Evolutionary conservation across 1,140 invertebrate genomes (phyloP).

Genomic region (Diachasma alloeum): DNA sequence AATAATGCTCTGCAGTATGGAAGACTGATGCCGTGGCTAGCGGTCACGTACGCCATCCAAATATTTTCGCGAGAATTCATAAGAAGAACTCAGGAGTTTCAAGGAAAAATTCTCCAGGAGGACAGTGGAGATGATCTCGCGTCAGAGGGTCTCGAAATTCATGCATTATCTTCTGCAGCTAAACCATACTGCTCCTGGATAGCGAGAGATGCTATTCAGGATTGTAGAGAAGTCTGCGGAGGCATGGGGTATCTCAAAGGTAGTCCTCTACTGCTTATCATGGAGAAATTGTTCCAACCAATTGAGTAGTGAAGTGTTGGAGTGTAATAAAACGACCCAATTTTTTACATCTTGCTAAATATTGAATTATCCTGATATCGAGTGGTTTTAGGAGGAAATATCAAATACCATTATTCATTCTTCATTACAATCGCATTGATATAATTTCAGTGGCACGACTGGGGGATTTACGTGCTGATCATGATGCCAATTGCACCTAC

Average conservation of each 20-base stretch:
- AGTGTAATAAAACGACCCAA: too few relatives aligned
- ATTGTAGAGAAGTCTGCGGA: slow-evolving; percentile 89
- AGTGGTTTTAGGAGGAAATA: background rate
- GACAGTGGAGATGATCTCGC: slow-evolving; percentile 43
- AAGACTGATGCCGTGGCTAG: slow-evolving; percentile 87
- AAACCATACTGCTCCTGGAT: slow-evolving; percentile 91
- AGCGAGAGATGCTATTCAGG: slow-evolving; percentile 85
- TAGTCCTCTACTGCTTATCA: too few relatives aligned
- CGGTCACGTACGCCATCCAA: slow-evolving; percentile 81
- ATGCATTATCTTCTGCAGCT: slow-evolving; percentile 86
- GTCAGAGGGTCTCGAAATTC: slow-evolving; percentile 77
- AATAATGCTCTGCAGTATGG: slow-evolving; percentile 83
- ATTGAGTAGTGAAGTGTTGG: too few relatives aligned
- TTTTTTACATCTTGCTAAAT: too few relatives aligned
- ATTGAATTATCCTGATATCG: too few relatives aligned
- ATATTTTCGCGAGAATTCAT: slow-evolving; percentile 71
- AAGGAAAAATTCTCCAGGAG: slow-evolving; percentile 36
- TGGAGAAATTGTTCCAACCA: too few relatives aligned
- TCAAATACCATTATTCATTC: too few relatives aligned
- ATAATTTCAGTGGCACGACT: slow-evolving; percentile 73
- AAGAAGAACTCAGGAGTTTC: slow-evolving; percentile 42
- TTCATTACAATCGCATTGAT: too few relatives aligned
- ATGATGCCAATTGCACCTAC: slow-evolving; percentile 93
- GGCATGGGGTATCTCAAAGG: slow-evolving; percentile 84
- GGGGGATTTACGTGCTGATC: slow-evolving; percentile 84